Conservation (phyloP, 2,888 invertebrate species). For the Hypolimnas misippus region DNA sequence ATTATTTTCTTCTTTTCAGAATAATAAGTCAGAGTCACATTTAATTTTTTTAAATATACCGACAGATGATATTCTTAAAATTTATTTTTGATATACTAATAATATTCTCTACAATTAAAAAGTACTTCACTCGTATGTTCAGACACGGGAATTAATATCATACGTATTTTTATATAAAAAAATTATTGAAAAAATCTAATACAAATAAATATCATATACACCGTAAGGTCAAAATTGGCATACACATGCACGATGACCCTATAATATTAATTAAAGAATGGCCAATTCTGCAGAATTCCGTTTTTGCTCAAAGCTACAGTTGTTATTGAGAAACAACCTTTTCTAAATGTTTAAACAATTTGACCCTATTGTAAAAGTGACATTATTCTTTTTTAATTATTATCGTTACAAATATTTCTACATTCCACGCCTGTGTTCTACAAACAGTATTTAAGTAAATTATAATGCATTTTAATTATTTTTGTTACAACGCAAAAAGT, state of each 20-base stretch:
- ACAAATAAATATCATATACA: background rate
- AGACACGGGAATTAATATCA: too few relatives aligned
- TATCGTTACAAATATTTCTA: background rate
- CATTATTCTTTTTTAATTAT: conserved; percentile 1
- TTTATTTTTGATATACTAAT: too few relatives aligned
- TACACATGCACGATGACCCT: background rate
- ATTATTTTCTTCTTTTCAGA: too few relatives aligned
- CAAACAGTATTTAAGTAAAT: too few relatives aligned
- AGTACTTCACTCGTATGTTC: too few relatives aligned
- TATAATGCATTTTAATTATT: background rate
- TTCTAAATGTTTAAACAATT: conserved; percentile 3
- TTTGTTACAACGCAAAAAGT: background rate
- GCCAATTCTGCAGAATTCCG: background rate
- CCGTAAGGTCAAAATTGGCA: background rate
- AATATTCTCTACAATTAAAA: too few relatives aligned
- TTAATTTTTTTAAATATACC: too few relatives aligned
- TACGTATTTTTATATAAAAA: too few relatives aligned
- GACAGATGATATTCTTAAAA: too few relatives aligned
- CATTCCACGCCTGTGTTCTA: conserved; percentile 8
- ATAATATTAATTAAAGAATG: conserved; percentile 1
- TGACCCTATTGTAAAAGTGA: background rate
- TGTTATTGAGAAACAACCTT: background rate
- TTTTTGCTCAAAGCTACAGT: background rate
- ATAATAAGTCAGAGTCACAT: too few relatives aligned
- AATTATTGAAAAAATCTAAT: background rate